Evolutionary conservation across 2,797 vertebrate species (phyloP), one percentile per base, ranked within the genome.

Genomic region (Eleutherodactylus coqui): DNA sequence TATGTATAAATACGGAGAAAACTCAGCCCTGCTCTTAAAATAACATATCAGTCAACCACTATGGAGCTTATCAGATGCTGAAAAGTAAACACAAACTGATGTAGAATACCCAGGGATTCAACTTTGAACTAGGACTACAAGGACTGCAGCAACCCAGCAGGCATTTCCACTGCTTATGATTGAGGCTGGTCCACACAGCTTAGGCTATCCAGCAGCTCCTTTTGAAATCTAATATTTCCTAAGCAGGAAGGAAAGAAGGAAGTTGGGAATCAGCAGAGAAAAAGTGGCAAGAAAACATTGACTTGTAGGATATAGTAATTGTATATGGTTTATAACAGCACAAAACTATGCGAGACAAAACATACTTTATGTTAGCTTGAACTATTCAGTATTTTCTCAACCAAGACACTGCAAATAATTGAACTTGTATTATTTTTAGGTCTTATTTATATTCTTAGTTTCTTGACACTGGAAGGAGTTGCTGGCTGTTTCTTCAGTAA

Each of bases 191-290:
- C 67, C 70, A 90, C 92, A 90, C 85, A 81, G 24, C 78, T 90
- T 87, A 90, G 77, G 70, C 81, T 84, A 62, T 85, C 64, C 67
- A 91, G 82, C 75, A 90, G 53, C 77, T 88, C 77, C 77, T 85
- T 38, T 79, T 69, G 87, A 88, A 90, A 91, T 85, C 32, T 90
- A 90, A 79, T 91, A 90, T 91, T 92, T 92, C 86, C 86, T 90
- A 85, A 90, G 83, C 45, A 32, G 49, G 41, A 32, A 89, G 16
- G 38, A 89, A 45, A 87, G 24, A 88, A 77, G 77, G 79, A 88
- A 87, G 79, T 89, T 90, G 85, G 60, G 32, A 88, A 91, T 79
- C 79, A 60, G 51, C 1, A 17, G 62, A 51, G 58, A 43, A 70
- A 88, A 86, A 69, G 7, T 60, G 72, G 76, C 86, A 87, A 87